A percentile compares a stretch with the other conserved stretches of the same genome.
Conservation (phyloP, 1,140 invertebrate genomes). For the Drosophila orosa region DNA sequence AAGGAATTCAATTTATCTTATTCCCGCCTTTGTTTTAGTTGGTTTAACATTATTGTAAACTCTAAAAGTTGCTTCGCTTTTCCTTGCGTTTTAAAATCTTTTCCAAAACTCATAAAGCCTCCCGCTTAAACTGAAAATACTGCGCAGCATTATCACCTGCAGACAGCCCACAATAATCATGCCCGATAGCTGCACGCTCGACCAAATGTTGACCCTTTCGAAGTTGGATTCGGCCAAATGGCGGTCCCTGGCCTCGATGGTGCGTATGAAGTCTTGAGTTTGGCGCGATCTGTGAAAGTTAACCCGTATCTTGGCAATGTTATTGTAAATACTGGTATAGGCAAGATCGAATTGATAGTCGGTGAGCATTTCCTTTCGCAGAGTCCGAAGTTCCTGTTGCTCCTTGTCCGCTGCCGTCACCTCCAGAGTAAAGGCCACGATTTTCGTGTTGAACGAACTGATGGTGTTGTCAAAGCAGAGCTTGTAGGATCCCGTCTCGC, state of each 20-base stretch:
- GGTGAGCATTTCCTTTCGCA: conserved; percentile 85
- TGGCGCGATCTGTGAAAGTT: conserved; percentile 87
- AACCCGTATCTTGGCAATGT: conserved; percentile 85
- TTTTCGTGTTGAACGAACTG: conserved; percentile 91
- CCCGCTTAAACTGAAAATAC: conserved; percentile 88
- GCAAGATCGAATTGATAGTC: conserved; percentile 87
- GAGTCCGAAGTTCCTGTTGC: conserved; percentile 19
- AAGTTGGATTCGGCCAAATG: conserved; percentile 90
- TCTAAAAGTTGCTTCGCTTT: background rate
- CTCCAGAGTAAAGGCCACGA: conserved; percentile 89
- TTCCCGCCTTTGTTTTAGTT: background rate
- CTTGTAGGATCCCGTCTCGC: conserved; percentile 88
- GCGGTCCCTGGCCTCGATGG: conserved; percentile 90
- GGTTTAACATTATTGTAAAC: background rate
- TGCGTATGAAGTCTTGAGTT: conserved; percentile 89
- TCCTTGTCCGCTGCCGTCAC: conserved; percentile 85
- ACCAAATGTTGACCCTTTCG: conserved; percentile 89
- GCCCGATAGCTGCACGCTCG: conserved; percentile 87
- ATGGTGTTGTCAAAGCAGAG: conserved; percentile 94
- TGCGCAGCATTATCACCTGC: conserved; percentile 88
- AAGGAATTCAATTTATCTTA: background rate
- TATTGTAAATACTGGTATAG: conserved; percentile 86
- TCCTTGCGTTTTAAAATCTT: conserved; percentile 16
- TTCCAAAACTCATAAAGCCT: conserved; percentile 85
- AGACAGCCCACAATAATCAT: conserved; percentile 89